Evolutionary conservation across 2,888 invertebrate genomes (phyloP).

Genomic region (Automeris io): DNA sequence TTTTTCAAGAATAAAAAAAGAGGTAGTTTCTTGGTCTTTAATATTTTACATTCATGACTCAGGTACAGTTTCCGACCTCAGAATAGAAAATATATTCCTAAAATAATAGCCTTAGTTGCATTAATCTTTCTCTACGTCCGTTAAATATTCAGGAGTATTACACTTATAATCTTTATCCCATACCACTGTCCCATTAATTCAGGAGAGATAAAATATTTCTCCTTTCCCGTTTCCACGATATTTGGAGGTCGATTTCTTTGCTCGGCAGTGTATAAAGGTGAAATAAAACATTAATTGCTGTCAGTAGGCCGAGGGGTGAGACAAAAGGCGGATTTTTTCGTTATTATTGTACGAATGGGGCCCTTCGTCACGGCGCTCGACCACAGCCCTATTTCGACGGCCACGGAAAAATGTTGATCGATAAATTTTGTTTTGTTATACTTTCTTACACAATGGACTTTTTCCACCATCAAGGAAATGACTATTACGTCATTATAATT

Average conservation of each 20-base stretch:
- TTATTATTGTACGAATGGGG: constrained; percentile 57
- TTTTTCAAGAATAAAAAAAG: too few relatives aligned
- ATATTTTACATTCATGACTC: too few relatives aligned
- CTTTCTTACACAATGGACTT: too few relatives aligned
- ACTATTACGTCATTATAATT: too few relatives aligned
- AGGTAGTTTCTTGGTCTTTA: too few relatives aligned
- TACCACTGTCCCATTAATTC: constrained; percentile 3
- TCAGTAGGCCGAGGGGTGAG: constrained; percentile 50
- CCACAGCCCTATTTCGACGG: constrained; percentile 29
- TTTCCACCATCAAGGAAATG: too few relatives aligned
- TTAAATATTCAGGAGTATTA: not conserved
- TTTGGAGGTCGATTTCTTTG: constrained; percentile 29
- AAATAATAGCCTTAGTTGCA: too few relatives aligned
- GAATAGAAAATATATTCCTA: too few relatives aligned
- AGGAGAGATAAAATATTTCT: constrained; percentile 1
- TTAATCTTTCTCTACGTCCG: constrained; percentile 3
- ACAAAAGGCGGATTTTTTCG: constrained; percentile 56
- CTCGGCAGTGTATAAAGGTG: constrained; percentile 46
- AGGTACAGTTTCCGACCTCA: too few relatives aligned
- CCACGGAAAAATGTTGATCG: constrained; percentile 4
- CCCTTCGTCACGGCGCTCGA: constrained; percentile 56
- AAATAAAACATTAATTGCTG: constrained; percentile 72
- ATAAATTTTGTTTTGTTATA: constrained; percentile 4
- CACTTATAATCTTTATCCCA: constrained; percentile 2
- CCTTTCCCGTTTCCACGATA: constrained; percentile 17